A percentile compares a stretch with the other conserved stretches of the same genome.
Evolutionary conservation across 2,113 vertebrate genomes (phyloP).

Genomic region (Polypterus bichir): DNA sequence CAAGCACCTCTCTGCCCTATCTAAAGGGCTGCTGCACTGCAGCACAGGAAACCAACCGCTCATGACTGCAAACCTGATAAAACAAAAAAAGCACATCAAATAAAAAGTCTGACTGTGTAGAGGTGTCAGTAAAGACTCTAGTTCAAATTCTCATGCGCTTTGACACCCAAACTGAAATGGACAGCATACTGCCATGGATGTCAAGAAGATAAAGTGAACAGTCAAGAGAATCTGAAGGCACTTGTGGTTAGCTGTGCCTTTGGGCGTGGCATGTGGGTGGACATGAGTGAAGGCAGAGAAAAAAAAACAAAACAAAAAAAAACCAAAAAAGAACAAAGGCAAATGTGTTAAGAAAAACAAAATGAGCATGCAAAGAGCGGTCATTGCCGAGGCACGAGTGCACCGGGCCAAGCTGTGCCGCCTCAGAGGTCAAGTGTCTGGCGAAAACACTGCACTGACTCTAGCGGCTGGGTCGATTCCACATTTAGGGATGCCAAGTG

Average conservation of each 20-base stretch:
- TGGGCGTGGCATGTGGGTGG: conserved; percentile 38
- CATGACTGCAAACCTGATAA: neutral
- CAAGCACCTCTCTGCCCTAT: conserved; percentile 21
- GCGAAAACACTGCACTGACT: neutral
- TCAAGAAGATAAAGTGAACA: conserved; percentile 10
- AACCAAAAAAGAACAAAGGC: conserved; percentile 30
- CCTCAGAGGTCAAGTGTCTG: neutral
- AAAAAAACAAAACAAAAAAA: conserved; percentile 7
- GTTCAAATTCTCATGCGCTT: conserved; percentile 27
- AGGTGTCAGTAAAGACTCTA: conserved; percentile 49
- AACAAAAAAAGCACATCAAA: conserved; percentile 14
- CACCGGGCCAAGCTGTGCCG: conserved; percentile 2
- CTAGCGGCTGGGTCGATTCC: neutral
- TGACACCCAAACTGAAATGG: conserved; percentile 27
- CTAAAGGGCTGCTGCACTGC: conserved; percentile 3
- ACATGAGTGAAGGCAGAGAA: conserved; percentile 19
- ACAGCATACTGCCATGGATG: conserved; percentile 36
- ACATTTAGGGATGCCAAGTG: conserved; percentile 46
- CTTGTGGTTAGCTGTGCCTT: conserved; percentile 54
- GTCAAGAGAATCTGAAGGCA: conserved; percentile 57
- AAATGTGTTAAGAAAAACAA: conserved; percentile 34
- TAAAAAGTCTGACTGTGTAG: conserved; percentile 26
- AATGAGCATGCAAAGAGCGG: conserved; percentile 15
- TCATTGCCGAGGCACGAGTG: conserved; percentile 25
- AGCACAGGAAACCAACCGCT: no score